Base-by-base conservation (phyloP, 2,888 invertebrate species). In the Heliconius ismenius region DNA sequence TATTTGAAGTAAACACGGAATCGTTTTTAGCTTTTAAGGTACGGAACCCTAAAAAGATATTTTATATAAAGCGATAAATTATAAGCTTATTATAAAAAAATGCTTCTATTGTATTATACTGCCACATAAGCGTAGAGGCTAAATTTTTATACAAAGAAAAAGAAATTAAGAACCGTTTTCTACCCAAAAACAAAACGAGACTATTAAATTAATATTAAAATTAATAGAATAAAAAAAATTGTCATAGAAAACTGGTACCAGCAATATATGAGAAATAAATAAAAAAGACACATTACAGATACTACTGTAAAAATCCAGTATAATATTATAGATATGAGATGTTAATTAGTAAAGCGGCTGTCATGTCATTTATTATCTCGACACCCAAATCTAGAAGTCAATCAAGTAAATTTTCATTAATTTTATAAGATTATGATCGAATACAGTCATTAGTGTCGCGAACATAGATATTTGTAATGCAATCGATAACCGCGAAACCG, bases 391-490 rank as follows among this genome's bases (percentile, higher is more conserved):
- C 70, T 32, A 36, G 54, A 70, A 70, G 70, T 58, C 70, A 70
- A 58, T 70, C 70, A 58, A 32, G 70, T 58, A 36, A 70, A 13
- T 70, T 70, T 70, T 70, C 70, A 70, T 58, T 70, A 58, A 70
- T 58, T 70, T 70, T 58, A 58, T 70, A 54, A 15, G 70, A 70
- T 70, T 70, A 70, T 70, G 32, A 70, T 70, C 70, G 36, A 32
- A 70, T 70, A 70, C 70, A 70, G n/a, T 70, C 58, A 70, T 70
- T 70, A 70, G 58, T 70, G 70, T 70, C 70, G 58, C 70, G 70
- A 49, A 70, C 70, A 70, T 70, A 58, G 32, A 70, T 58, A 58
- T 58, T 21, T 70, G 18, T 58, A 70, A 58, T 70, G 70, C 70
- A 70, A 70, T 58, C 58, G 70, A 36, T 58, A 58, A 70, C 70